Evolutionary conservation across 37 sponge, comb jelly and placozoan genomes (phyloP).

Genomic region (Aphrocallistes beatrix): DNA sequence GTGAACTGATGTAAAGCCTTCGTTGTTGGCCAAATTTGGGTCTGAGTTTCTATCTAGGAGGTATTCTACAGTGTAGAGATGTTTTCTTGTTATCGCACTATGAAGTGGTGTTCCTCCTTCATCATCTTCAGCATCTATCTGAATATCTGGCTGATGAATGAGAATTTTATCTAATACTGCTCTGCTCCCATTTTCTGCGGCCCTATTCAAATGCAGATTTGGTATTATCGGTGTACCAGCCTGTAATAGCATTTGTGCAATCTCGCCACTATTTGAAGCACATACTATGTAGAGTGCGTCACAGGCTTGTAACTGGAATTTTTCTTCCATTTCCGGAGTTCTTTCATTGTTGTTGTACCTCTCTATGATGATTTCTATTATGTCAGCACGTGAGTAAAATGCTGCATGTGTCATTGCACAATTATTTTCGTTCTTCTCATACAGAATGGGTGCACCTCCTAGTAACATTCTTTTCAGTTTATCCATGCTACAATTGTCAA

Average conservation of each 20-base stretch:
- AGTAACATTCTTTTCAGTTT: constrained; percentile 5
- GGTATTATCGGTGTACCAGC: not conserved
- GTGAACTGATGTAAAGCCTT: not conserved
- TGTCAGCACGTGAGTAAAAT: constrained; percentile 3
- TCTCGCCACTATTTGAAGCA: not conserved
- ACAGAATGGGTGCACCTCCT: not conserved
- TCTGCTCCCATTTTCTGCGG: not conserved
- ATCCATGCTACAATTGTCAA: not conserved
- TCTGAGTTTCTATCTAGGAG: not conserved
- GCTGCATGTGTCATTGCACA: constrained; percentile 5
- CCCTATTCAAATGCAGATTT: not conserved
- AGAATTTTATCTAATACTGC: not conserved
- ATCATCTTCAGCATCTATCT: not conserved
- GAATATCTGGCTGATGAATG: not conserved
- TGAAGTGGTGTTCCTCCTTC: not conserved
- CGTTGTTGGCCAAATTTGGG: not conserved
- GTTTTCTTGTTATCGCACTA: not conserved
- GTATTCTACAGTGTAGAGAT: not conserved
- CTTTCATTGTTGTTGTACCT: not conserved
- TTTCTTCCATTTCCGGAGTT: not conserved
- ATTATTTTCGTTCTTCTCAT: not conserved
- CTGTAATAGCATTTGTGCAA: not conserved
- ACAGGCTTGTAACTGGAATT: not conserved
- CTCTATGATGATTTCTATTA: not conserved
- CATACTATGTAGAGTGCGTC: not conserved